Conservation (phyloP, 1,140 invertebrate genomes). For the Papilio xuthus region DNA sequence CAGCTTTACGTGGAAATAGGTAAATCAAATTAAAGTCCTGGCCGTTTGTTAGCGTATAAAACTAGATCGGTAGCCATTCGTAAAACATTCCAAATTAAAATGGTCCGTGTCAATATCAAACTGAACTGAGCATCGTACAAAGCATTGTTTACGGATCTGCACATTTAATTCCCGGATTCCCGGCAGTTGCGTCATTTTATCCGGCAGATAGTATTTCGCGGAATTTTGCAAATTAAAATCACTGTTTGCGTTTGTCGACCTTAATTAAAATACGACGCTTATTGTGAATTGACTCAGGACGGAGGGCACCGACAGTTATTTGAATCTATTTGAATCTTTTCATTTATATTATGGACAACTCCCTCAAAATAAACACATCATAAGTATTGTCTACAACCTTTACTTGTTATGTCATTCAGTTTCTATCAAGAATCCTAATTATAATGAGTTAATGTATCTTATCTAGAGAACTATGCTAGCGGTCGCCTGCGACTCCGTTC, state of each 20-base stretch:
- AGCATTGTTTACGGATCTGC: slow-evolving; percentile 44
- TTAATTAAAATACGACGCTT: slow-evolving; percentile 52
- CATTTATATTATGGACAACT: background rate
- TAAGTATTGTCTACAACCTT: background rate
- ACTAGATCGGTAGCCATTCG: slow-evolving; percentile 19
- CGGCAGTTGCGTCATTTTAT: slow-evolving; percentile 42
- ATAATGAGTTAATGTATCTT: background rate
- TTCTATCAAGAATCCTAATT: background rate
- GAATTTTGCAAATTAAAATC: slow-evolving; percentile 58
- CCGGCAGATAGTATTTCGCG: slow-evolving; percentile 44
- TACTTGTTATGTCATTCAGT: background rate
- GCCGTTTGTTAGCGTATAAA: slow-evolving; percentile 20
- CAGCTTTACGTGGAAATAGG: background rate
- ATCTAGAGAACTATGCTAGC: background rate
- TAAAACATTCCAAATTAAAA: slow-evolving; percentile 37
- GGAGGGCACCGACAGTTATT: background rate
- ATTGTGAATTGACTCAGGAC: slow-evolving; percentile 27
- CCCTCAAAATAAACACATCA: background rate
- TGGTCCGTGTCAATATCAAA: slow-evolving; percentile 28
- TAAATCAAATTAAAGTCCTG: slow-evolving; percentile 4
- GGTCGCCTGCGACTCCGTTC: too few relatives aligned
- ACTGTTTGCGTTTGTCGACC: slow-evolving; percentile 49
- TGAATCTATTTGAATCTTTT: background rate
- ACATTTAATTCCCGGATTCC: slow-evolving; percentile 45
- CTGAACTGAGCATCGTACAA: slow-evolving; percentile 31